Conservation (phyloP, 2,797 vertebrate species). For the Masticophis lateralis region DNA sequence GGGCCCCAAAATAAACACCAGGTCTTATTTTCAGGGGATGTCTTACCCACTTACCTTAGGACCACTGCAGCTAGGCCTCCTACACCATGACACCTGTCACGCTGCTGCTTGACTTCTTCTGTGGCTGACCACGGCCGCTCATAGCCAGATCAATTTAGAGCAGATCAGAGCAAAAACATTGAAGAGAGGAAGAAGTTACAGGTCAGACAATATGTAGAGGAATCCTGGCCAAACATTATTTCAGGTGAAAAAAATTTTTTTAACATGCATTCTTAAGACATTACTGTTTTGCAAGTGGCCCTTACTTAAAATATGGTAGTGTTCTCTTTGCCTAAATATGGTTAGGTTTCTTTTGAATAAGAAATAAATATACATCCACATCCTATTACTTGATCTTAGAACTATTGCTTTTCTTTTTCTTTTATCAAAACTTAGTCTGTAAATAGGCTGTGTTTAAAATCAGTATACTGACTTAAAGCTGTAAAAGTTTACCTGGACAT, state of each 20-base stretch:
- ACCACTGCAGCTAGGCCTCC: too few relatives aligned
- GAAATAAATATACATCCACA: not conserved
- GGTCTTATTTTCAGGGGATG: too few relatives aligned
- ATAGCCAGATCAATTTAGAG: too few relatives aligned
- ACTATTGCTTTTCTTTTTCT: too few relatives aligned
- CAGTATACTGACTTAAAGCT: not conserved
- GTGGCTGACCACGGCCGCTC: too few relatives aligned
- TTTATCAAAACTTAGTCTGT: too few relatives aligned
- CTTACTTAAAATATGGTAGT: not conserved
- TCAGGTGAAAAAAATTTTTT: not conserved
- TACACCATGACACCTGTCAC: too few relatives aligned
- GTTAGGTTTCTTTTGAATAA: not conserved
- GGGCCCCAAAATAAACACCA: too few relatives aligned
- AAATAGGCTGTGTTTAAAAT: too few relatives aligned
- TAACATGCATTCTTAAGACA: not conserved
- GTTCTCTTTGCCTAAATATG: not conserved
- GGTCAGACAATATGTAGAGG: not conserved
- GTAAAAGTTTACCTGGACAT: not conserved
- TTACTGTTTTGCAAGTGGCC: not conserved
- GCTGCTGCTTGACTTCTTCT: too few relatives aligned
- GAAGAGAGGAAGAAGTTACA: not conserved
- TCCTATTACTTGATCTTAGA: not conserved
- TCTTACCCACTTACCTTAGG: too few relatives aligned
- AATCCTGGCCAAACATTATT: too few relatives aligned
- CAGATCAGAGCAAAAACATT: not conserved